Percentiles rank a stretch among this genome's conserved stretches.
These are phyloP conservation scores for Hycleus cichorii DNA, from an alignment of 1,140 invertebrate genomes.

Conservation along the genomic window DNA sequence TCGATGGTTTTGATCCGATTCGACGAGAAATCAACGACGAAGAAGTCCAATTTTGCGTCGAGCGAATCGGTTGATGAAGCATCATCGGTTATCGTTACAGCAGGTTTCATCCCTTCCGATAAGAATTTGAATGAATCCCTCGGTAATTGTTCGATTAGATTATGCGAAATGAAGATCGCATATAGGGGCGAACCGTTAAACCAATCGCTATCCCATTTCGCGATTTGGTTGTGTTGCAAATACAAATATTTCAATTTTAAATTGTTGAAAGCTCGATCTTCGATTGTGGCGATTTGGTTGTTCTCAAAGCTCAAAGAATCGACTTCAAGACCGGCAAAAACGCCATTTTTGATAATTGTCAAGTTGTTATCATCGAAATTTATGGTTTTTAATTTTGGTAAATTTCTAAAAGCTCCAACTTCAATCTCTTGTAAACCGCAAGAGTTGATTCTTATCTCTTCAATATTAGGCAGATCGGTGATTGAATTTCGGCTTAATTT, in stretches of 20 bases:
- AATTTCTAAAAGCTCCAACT: not conserved
- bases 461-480: not conserved
- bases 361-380: not conserved
- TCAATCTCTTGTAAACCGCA: not conserved
- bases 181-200: not conserved
- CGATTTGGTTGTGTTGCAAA: not conserved
- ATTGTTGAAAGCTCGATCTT: slow-evolving; percentile 1
- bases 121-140: not conserved
- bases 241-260: not conserved
- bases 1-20: not conserved
- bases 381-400: not conserved
- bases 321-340: not conserved
- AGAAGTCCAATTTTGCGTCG: no score
- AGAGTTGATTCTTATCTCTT: not conserved
- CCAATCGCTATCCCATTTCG: slow-evolving; percentile 4
- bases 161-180: not conserved
- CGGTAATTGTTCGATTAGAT: not conserved
- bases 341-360: not conserved
- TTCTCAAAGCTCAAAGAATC: not conserved
- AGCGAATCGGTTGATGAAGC: no score
- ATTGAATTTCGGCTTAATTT: not conserved
- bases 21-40: not conserved
- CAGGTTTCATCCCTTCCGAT: not conserved
- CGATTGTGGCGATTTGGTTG: not conserved
- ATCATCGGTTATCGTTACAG: no score